Percentiles rank a stretch among this genome's conserved stretches.
These are phyloP conservation scores for Gambusia affinis DNA, from an alignment of 2,113 vertebrate genomes.

Conservation along the genomic window DNA sequence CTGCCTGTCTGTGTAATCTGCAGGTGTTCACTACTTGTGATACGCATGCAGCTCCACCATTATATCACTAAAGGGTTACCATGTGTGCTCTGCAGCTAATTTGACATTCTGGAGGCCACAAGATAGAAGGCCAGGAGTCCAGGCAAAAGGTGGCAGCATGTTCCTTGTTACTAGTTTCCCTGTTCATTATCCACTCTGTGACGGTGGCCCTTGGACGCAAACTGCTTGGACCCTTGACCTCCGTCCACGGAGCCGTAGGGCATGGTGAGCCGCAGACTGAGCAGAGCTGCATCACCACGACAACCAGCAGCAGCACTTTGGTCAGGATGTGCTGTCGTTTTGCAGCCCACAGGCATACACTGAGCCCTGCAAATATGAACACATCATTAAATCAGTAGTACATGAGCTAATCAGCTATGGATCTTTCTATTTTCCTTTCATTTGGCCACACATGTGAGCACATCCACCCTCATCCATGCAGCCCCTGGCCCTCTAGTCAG, in stretches of 20 bases:
- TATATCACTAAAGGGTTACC: not conserved
- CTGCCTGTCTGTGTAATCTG: not conserved
- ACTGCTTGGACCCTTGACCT: slow-evolving; percentile 55
- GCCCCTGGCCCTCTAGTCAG: not conserved
- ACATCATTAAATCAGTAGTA: slow-evolving; percentile 24
- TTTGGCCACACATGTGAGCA: slow-evolving; percentile 32
- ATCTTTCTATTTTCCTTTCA: slow-evolving; percentile 25
- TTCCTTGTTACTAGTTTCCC: slow-evolving; percentile 52
- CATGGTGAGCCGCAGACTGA: slow-evolving; percentile 40
- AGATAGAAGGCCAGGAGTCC: slow-evolving; percentile 42
- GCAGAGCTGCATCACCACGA: slow-evolving; percentile 39
- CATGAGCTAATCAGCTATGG: slow-evolving; percentile 50
- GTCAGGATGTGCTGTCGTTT: slow-evolving; percentile 58
- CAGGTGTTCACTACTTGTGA: slow-evolving; percentile 22
- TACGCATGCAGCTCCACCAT: slow-evolving; percentile 10
- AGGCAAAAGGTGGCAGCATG: slow-evolving; percentile 34
- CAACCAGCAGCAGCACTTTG: slow-evolving; percentile 40
- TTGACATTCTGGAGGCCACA: slow-evolving; percentile 36
- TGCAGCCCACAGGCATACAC: slow-evolving; percentile 32
- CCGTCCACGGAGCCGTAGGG: slow-evolving; percentile 39
- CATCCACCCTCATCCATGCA: not conserved
- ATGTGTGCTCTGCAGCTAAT: not conserved
- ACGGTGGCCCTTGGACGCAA: slow-evolving; percentile 35
- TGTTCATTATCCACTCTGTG: slow-evolving; percentile 56
- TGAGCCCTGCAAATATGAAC: not conserved